Evolutionary conservation across 2,888 invertebrate genomes (phyloP).

Genomic region (Epirrhoe alternata): DNA sequence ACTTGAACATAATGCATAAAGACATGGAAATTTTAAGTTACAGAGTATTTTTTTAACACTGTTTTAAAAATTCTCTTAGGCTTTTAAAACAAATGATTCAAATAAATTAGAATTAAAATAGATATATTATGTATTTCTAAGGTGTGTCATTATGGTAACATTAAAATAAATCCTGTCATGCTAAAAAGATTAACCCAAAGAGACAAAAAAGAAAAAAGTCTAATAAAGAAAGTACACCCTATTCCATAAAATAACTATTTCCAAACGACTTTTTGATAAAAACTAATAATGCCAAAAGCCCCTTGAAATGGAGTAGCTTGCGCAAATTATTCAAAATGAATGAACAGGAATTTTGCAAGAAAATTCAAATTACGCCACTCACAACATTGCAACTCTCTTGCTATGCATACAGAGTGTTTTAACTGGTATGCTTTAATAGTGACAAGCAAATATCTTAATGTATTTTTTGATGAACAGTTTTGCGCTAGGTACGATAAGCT

Average conservation of each 20-base stretch:
- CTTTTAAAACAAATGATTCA: no score
- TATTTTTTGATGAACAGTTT: background rate
- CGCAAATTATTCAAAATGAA: constrained; percentile 31
- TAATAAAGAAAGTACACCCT: background rate
- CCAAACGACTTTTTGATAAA: constrained; percentile 29
- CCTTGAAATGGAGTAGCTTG: constrained; percentile 45
- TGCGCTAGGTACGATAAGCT: no score
- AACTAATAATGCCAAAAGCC: constrained; percentile 28
- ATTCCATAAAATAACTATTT: constrained; percentile 34
- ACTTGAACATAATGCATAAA: no score
- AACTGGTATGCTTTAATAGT: background rate
- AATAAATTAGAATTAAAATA: no score
- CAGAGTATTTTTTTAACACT: no score
- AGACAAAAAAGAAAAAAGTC: no score
- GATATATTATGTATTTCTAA: no score
- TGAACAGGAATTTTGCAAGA: constrained; percentile 34
- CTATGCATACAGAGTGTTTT: background rate
- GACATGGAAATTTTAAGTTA: no score
- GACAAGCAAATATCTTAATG: background rate
- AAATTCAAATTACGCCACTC: constrained; percentile 23
- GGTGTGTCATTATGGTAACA: no score
- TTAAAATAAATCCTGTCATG: no score
- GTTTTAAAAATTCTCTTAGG: no score
- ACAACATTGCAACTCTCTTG: constrained; percentile 7
- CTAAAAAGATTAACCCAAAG: no score